Conservation (phyloP, 2,888 invertebrate genomes). For the Thymelicus lineola region DNA sequence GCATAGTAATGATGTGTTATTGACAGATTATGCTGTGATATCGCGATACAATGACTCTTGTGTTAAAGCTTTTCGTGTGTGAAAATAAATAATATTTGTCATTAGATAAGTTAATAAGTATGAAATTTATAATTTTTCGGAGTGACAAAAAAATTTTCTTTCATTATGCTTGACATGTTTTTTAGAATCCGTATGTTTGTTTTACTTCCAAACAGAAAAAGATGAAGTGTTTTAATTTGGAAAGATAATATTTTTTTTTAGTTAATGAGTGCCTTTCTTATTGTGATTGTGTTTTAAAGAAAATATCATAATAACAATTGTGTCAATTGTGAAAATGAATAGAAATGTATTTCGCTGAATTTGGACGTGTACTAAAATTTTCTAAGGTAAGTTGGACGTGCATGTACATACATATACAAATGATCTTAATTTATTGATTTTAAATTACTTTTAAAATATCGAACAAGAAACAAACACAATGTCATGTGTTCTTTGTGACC, state of each 20-base stretch:
- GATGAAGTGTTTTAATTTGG: constrained; percentile 36
- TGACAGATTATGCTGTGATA: background rate
- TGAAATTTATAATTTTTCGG: background rate
- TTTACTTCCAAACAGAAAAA: constrained; percentile 4
- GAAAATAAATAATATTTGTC: background rate
- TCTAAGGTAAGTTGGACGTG: constrained; percentile 22
- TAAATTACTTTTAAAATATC: too few relatives aligned
- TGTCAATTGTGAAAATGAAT: constrained; percentile 32
- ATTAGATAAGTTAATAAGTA: background rate
- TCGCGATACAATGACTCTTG: background rate
- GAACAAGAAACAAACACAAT: too few relatives aligned
- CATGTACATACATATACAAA: too few relatives aligned
- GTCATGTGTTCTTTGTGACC: too few relatives aligned
- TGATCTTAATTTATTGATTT: constrained; percentile 3
- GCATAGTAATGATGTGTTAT: background rate
- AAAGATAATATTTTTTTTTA: constrained; percentile 13
- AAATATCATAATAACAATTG: constrained; percentile 6
- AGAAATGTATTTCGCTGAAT: constrained; percentile 27
- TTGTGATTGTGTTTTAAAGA: constrained; percentile 10
- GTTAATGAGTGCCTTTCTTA: background rate
- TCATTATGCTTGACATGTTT: background rate
- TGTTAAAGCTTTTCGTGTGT: background rate
- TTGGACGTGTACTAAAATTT: constrained; percentile 23
- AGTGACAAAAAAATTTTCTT: background rate
- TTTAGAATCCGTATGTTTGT: background rate